Base-by-base conservation (phyloP, 2,797 vertebrate genomes). In the Tenualosa ilisha region DNA sequence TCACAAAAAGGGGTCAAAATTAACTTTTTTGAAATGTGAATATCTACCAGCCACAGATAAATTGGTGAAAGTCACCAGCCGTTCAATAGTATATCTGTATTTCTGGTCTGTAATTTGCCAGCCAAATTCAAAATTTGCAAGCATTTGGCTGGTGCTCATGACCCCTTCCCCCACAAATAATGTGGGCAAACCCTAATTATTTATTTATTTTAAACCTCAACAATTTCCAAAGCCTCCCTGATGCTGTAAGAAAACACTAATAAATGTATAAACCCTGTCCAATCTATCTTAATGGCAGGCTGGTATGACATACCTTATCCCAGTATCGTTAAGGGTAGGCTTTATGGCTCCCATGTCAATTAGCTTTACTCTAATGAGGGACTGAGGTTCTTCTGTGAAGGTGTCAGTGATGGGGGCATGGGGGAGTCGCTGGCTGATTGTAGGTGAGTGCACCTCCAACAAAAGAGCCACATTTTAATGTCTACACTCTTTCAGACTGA, bases 311-410 rank as follows among this genome's bases (percentile, higher is more conserved):
- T 75, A 43, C 20, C 43, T 75, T 75, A 40, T 43, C 15, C 37
- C 15, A 7, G 37, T 37, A 75, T 75, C 68, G 37, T 43, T 75
- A 43, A 75, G 37, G 68, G 15, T 17, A 75, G 37, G 37, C 87
- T 90, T 90, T 88, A 79, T 61, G 82, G 83, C 83, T 84, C 82
- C 84, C 65, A 79, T 79, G 85, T 87, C 87, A 91, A 87, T 90
- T 89, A 89, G 87, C 88, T 88, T 89, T 81, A 86, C 86, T 86
- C 86, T 91, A 91, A 91, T 81, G 86, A 91, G 89, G 85, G 82
- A 82, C 85, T 72, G 49, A 63, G 65, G 83, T 79, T 87, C 75
- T 79, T 87, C 75, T 82, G 85, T 81, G 59, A 86, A 84, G 87
- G 87, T 49, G 79, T 84, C 85, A 87, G 83, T 88, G 88, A 86